A percentile compares a stretch with the other conserved stretches of the same genome.
These are phyloP conservation scores for Saccostrea glomerata DNA, from an alignment of 1,140 invertebrate species.

Conservation along the genomic window DNA sequence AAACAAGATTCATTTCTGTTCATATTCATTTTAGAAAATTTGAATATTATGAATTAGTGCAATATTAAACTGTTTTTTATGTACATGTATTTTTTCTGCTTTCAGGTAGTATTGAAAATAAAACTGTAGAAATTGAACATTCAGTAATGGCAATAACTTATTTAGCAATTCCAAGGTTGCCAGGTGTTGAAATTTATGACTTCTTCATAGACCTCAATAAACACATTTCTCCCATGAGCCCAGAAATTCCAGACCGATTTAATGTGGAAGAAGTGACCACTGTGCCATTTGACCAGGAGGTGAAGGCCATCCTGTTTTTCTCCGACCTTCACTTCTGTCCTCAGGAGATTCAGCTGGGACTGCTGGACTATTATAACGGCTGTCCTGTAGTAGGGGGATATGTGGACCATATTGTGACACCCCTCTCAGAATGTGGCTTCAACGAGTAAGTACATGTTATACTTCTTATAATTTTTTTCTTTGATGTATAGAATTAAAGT, in stretches of 20 bases:
- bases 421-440: not conserved
- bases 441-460: not conserved
- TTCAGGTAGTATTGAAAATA: constrained; percentile 53
- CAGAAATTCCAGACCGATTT: constrained; percentile 6
- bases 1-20: no score
- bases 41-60: not conserved
- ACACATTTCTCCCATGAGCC: constrained; percentile 45
- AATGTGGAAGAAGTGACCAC: constrained; percentile 48
- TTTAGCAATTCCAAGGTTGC: constrained; percentile 57
- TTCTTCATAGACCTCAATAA: constrained; percentile 54
- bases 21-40: no score
- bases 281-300: constrained; percentile 54
- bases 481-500: no score
- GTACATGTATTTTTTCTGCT: not conserved
- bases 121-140: constrained; percentile 55
- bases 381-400: constrained; percentile 60
- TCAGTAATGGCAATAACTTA: constrained; percentile 46
- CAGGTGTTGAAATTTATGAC: constrained; percentile 54
- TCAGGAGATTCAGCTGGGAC: constrained; percentile 55
- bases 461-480: no score
- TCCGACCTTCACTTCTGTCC: constrained; percentile 61
- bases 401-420: constrained; percentile 60
- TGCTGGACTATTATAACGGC: constrained; percentile 56
- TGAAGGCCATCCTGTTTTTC: constrained; percentile 60
- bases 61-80: no score